A percentile compares a stretch with the other conserved stretches of the same genome.
Conservation (phyloP, 2,888 invertebrate species). For the Uloborus plumipes region DNA sequence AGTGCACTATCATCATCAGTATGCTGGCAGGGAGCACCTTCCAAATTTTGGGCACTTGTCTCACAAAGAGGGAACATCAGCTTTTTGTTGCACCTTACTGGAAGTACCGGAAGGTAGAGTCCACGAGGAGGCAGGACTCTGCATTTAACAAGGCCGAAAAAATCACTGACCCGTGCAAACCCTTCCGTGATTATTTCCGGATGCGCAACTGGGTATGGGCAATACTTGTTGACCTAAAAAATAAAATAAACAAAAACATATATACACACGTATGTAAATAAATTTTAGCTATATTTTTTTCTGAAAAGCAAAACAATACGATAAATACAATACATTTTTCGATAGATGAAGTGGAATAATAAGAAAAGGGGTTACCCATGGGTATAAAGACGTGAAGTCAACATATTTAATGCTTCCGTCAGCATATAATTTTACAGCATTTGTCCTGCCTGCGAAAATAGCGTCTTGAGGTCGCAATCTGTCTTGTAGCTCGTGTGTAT, state of each 20-base stretch:
- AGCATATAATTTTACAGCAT: too few relatives aligned
- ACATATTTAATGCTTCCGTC: too few relatives aligned
- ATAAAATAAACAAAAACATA: background rate
- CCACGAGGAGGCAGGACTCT: background rate
- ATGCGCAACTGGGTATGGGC: background rate
- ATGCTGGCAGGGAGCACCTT: background rate
- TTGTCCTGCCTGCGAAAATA: too few relatives aligned
- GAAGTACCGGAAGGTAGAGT: conserved; percentile 10
- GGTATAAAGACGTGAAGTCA: too few relatives aligned
- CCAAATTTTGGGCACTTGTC: background rate
- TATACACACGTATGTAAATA: too few relatives aligned
- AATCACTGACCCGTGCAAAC: background rate
- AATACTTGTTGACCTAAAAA: background rate
- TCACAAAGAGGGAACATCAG: background rate
- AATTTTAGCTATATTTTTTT: too few relatives aligned
- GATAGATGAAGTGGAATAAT: too few relatives aligned
- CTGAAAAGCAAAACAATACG: too few relatives aligned
- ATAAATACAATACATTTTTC: too few relatives aligned
- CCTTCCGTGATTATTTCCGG: background rate
- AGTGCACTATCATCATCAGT: background rate
- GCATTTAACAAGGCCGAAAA: background rate
- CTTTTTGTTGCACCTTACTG: background rate
- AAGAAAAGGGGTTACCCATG: background rate
- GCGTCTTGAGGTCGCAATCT: too few relatives aligned
- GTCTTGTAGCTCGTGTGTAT: too few relatives aligned